A percentile compares a stretch with the other conserved stretches of the same genome.
These are phyloP conservation scores for Fragum fragum DNA, from an alignment of 2,888 invertebrate genomes.

Conservation along the genomic window DNA sequence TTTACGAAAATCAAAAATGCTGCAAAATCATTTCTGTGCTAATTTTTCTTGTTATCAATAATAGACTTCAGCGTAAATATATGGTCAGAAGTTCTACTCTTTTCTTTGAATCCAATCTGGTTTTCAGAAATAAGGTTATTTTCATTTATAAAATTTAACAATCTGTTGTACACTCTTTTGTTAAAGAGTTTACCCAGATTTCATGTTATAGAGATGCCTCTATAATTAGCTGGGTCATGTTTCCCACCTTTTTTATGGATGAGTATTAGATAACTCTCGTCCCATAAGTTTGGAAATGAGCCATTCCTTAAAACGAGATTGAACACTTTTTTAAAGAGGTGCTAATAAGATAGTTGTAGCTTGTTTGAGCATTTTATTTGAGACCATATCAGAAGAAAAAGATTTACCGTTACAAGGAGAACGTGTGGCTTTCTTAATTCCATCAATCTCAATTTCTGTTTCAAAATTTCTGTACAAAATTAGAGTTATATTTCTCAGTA, in stretches of 20 bases:
- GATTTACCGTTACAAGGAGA: no score
- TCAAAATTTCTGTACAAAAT: no score
- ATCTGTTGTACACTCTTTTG: constrained; percentile 26
- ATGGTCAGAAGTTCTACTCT: constrained; percentile 37
- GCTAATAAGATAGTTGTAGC: not conserved
- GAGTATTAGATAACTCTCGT: not conserved
- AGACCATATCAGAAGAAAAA: no score
- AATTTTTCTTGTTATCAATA: constrained; percentile 33
- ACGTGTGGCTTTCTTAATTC: no score
- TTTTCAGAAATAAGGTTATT: constrained; percentile 31
- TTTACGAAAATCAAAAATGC: constrained; percentile 45
- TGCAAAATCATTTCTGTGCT: constrained; percentile 36
- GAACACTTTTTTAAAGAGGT: not conserved
- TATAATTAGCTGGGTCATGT: constrained; percentile 36
- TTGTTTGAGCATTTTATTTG: no score
- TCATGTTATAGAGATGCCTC: constrained; percentile 35
- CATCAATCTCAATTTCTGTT: no score
- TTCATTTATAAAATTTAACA: constrained; percentile 17
- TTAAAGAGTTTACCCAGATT: constrained; percentile 43
- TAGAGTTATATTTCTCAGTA: no score
- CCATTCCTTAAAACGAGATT: no score
- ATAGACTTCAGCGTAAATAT: constrained; percentile 43
- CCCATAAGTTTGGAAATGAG: not conserved
- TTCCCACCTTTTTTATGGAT: constrained; percentile 21
- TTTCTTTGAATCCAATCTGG: constrained; percentile 44